Conservation (phyloP, 37 sponge, comb jelly and placozoan species). For the Axinella damicornis region DNA sequence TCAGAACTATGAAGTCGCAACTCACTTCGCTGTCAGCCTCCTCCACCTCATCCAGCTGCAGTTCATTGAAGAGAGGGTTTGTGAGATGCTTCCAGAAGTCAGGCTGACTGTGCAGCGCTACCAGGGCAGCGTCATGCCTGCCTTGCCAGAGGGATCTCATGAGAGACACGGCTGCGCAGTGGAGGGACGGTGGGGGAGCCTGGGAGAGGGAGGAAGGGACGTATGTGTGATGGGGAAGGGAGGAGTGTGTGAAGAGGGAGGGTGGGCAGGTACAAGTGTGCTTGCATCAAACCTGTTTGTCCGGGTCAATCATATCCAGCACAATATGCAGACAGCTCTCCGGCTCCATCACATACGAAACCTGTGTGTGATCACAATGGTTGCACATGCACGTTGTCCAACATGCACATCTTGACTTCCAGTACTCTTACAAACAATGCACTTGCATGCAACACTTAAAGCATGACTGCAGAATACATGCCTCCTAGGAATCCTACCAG, state of each 20-base stretch:
- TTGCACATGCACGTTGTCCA: too few species aligned
- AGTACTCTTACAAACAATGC: too few species aligned
- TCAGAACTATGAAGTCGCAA: too few species aligned
- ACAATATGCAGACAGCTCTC: slow-evolving; percentile 68
- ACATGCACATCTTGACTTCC: too few species aligned
- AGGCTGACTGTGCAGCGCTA: slow-evolving; percentile 39
- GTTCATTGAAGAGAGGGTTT: slow-evolving; percentile 18
- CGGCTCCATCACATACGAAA: slow-evolving; percentile 17
- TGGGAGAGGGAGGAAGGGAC: slow-evolving; percentile 7
- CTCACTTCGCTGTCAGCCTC: background rate
- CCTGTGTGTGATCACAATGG: background rate
- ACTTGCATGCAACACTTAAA: too few species aligned
- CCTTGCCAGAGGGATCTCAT: slow-evolving; percentile 65
- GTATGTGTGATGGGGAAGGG: background rate
- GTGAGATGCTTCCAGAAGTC: slow-evolving; percentile 65
- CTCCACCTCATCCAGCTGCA: background rate
- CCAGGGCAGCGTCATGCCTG: slow-evolving; percentile 61
- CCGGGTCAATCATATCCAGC: slow-evolving; percentile 47
- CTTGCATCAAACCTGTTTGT: slow-evolving; percentile 19
- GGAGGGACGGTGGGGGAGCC: slow-evolving; percentile 6
- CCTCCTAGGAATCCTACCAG: too few species aligned
- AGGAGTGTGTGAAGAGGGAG: background rate
- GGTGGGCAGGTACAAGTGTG: background rate
- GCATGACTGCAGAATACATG: too few species aligned
- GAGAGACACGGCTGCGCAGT: slow-evolving; percentile 34